phyloP scores from a whole-genome alignment of 2,888 invertebrate species.

The Sesia apiformis region DNA sequence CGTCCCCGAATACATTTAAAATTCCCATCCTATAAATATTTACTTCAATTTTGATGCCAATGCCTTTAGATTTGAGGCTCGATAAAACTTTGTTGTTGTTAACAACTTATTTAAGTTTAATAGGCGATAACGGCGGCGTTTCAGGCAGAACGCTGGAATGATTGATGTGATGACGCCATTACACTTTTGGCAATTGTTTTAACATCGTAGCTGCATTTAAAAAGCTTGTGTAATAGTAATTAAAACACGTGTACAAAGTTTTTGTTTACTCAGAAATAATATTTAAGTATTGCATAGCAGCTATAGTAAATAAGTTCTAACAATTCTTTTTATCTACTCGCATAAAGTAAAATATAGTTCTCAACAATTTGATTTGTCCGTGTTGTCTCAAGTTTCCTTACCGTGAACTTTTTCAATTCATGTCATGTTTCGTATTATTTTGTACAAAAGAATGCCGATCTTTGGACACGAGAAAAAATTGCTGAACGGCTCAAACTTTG shows the following conservation, averaged over 20 bases:
- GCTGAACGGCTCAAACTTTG: conserved; percentile 33
- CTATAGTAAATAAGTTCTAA: no score
- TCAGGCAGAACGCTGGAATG: no score
- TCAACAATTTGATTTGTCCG: conserved; percentile 29
- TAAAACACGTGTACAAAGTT: no score
- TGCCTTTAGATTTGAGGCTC: conserved; percentile 27
- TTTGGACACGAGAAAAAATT: conserved; percentile 43
- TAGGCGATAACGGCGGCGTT: not conserved
- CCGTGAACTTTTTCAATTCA: conserved; percentile 54
- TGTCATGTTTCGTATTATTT: conserved; percentile 52
- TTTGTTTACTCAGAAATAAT: no score
- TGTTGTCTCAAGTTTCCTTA: conserved; percentile 29
- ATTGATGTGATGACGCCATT: no score
- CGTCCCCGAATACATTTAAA: conserved; percentile 47
- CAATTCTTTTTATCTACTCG: no score
- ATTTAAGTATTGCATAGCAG: no score
- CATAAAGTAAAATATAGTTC: conserved; percentile 3
- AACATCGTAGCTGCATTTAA: no score
- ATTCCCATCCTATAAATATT: conserved; percentile 54
- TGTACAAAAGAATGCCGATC: conserved; percentile 40
- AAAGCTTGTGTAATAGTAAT: no score
- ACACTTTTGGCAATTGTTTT: no score
- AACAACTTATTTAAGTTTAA: conserved; percentile 2
- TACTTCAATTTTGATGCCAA: conserved; percentile 25
- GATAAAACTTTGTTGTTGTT: conserved; percentile 3